Conservation (phyloP, 2,797 vertebrate genomes). For the Hypotaenidia philippensis region DNA sequence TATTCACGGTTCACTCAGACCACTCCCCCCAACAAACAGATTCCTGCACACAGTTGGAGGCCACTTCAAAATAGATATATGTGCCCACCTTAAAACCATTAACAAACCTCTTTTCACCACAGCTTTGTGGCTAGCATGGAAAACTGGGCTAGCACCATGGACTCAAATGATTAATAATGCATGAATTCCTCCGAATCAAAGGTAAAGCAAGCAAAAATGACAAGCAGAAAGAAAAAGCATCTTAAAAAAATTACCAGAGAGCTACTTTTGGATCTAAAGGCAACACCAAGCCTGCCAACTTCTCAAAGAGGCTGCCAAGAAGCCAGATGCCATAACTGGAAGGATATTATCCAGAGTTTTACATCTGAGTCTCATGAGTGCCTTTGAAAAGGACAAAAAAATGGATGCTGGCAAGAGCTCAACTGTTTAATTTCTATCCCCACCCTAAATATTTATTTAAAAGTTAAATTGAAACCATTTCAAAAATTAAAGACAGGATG, state of each 20-base stretch:
- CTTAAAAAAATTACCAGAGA: constrained; percentile 59
- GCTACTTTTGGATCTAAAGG: constrained; percentile 52
- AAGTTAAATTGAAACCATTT: constrained; percentile 71
- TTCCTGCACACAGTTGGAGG: not conserved
- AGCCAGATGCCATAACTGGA: constrained; percentile 62
- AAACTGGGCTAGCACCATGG: not conserved
- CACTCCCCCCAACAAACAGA: not conserved
- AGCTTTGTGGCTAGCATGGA: constrained; percentile 7
- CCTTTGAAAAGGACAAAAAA: constrained; percentile 58
- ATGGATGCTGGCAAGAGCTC: constrained; percentile 34
- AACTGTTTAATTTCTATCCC: constrained; percentile 66
- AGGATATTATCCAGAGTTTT: constrained; percentile 53
- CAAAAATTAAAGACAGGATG: constrained; percentile 65
- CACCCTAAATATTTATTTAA: constrained; percentile 76
- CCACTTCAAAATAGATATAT: not conserved
- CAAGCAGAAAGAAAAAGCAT: constrained; percentile 43
- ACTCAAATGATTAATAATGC: constrained; percentile 50
- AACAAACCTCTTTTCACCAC: not conserved
- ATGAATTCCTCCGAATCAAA: constrained; percentile 49
- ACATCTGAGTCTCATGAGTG: constrained; percentile 42
- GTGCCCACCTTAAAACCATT: not conserved
- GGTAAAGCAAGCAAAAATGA: constrained; percentile 63
- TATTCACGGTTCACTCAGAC: not conserved
- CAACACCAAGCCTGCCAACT: constrained; percentile 61
- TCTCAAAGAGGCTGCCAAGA: constrained; percentile 62